Base-by-base conservation (phyloP, 1,140 invertebrate genomes). In the Monomorium pharaonis region DNA sequence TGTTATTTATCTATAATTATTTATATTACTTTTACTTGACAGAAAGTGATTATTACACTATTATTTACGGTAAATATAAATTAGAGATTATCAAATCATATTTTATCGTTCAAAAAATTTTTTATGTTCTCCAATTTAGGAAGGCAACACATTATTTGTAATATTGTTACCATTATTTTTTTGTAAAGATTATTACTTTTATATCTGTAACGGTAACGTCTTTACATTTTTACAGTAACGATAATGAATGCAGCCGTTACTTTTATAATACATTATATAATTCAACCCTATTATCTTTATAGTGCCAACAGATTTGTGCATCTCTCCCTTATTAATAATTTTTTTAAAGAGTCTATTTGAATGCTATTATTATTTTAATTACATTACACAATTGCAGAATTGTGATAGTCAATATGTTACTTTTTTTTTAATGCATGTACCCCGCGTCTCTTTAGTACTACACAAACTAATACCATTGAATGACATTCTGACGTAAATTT, bases 301-400 rank as follows among this genome's bases (percentile, higher is more conserved):
- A n/a, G n/a, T n/a, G n/a, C n/a, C n/a, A n/a, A n/a, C n/a, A n/a
- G n/a, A n/a, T n/a, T n/a, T n/a, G n/a, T n/a, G n/a, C n/a, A n/a
- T n/a, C n/a, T n/a, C n/a, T n/a, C n/a, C n/a, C n/a, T n/a, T 44
- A 24, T 18, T 27, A 60, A 60, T 67, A 0, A 42, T 9, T 67
- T n/a, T n/a, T n/a, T 44, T 44, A 24, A 67, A 67, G 37, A 37
- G 3, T 63, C 7, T 63, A 3, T 67, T 7, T 14, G 4, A 67
- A 42, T 42, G 21, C 14, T 24, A 67, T 67, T 67, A 27, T 3
- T 44, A 24, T 44, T 67, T 72, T 72, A 72, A 74, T 74, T 33
- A 30, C 0, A 21, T 27, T 14, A 7, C 16, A 10, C 2, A 2
- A 49, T 4, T 30, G 9, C 16, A 30, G 14, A 67, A 5, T 70